These are phyloP conservation scores for Erpetoichthys calabaricus DNA, from an alignment of 2,797 vertebrate genomes.

Conservation along the genomic window DNA sequence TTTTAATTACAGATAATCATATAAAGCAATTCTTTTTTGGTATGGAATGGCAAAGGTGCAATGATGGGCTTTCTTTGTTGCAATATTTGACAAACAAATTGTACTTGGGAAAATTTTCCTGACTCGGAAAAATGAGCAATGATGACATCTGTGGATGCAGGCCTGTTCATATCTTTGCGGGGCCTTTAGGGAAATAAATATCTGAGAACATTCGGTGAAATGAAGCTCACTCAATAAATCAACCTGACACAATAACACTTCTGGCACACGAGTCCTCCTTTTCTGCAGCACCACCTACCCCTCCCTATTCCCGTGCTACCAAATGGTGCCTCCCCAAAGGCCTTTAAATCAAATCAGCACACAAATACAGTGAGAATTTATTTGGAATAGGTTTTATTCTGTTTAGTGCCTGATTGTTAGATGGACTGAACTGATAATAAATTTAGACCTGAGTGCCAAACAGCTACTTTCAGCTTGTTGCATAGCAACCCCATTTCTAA, in stretches of 20 bases:
- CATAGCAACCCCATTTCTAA: slow-evolving; percentile 29
- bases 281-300: slow-evolving; percentile 86
- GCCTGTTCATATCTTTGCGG: slow-evolving; percentile 99
- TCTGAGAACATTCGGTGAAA: slow-evolving; percentile 99
- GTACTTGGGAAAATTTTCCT: slow-evolving; percentile 91
- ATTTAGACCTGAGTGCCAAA: slow-evolving; percentile 62
- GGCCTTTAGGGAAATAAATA: slow-evolving; percentile 99
- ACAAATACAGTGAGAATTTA: slow-evolving; percentile 98
- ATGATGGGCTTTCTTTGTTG: slow-evolving; percentile 60
- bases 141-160: slow-evolving; percentile 99
- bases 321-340: slow-evolving; percentile 98
- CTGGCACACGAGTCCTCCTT: slow-evolving; percentile 90
- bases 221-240: slow-evolving; percentile 99
- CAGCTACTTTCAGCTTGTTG: slow-evolving; percentile 34
- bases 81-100: slow-evolving; percentile 71
- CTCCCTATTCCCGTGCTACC: slow-evolving; percentile 87
- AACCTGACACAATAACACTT: slow-evolving; percentile 99
- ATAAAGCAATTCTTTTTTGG: too few species aligned
- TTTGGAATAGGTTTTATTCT: slow-evolving; percentile 98
- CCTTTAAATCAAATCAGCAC: slow-evolving; percentile 97
- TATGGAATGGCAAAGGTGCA: slow-evolving; percentile 55
- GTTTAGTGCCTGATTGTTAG: slow-evolving; percentile 94
- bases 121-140: slow-evolving; percentile 99
- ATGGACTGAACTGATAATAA: slow-evolving; percentile 81
- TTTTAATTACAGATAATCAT: too few species aligned